Evolutionary conservation across 2,888 invertebrate species (phyloP).

Genomic region (Ophioninae sp.): DNA sequence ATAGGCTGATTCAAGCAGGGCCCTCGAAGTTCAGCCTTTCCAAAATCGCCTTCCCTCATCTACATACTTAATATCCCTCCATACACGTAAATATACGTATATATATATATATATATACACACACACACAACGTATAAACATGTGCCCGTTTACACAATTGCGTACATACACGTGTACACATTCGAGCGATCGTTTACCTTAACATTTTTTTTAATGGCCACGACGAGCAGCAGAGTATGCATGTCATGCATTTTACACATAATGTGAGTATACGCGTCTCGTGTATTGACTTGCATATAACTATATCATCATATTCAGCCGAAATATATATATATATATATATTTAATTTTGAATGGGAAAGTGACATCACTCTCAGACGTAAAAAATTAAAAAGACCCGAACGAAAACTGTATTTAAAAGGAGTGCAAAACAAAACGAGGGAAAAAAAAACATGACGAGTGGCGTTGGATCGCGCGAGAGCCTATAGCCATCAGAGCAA

Average conservation of each 20-base stretch:
- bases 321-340: not conserved
- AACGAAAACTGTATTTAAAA: not conserved
- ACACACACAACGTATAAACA: not conserved
- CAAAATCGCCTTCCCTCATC: too few relatives aligned
- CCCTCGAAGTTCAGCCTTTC: too few relatives aligned
- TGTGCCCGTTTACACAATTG: not conserved
- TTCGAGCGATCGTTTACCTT: slow-evolving; percentile 65
- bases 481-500: slow-evolving; percentile 29
- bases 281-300: not conserved
- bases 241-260: slow-evolving; percentile 23
- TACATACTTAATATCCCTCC: not conserved
- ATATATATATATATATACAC: too few relatives aligned
- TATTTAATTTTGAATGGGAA: slow-evolving; percentile 11
- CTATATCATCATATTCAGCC: not conserved
- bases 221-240: slow-evolving; percentile 59
- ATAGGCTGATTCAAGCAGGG: too few relatives aligned
- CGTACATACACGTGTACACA: slow-evolving; percentile 1
- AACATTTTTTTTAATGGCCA: slow-evolving; percentile 65
- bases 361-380: slow-evolving; percentile 35
- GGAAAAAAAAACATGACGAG: slow-evolving; percentile 26
- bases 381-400: slow-evolving; percentile 9
- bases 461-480: slow-evolving; percentile 48
- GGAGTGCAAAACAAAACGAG: not conserved
- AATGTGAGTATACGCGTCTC: not conserved
- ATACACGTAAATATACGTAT: not conserved